Evolutionary conservation across 35 echinoderm and acorn worm species (phyloP).

Genomic region (Apostichopus parvimensis): DNA sequence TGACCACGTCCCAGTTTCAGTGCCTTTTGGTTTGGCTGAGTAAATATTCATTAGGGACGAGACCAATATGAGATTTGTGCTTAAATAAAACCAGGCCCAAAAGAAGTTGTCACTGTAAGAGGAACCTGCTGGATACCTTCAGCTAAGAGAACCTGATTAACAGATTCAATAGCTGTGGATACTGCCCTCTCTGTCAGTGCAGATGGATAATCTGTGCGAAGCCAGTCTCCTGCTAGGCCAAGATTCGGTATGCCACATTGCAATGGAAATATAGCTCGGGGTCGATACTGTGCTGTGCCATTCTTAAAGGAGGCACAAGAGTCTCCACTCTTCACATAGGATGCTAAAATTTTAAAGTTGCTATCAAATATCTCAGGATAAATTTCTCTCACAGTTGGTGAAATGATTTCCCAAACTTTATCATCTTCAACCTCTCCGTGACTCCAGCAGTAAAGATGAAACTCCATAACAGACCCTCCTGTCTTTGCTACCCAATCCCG

Average conservation of each 20-base stretch:
- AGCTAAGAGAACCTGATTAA: conserved; percentile 84
- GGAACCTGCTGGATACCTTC: conserved; percentile 72
- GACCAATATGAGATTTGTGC: too few species aligned
- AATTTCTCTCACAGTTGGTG: conserved; percentile 73
- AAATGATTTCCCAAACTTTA: conserved; percentile 74
- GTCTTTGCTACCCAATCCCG: conserved; percentile 73
- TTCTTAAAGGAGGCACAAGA: conserved; percentile 72
- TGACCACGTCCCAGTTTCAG: too few species aligned
- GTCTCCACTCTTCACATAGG: conserved; percentile 51
- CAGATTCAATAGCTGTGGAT: conserved; percentile 82
- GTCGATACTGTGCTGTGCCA: conserved; percentile 63
- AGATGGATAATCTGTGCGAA: conserved; percentile 83
- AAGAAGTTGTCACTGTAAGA: conserved; percentile 51
- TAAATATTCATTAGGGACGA: too few species aligned
- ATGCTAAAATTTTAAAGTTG: conserved; percentile 72
- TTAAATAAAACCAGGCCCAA: conserved; percentile 79
- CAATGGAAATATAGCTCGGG: conserved; percentile 47
- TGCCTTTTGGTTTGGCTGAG: too few species aligned
- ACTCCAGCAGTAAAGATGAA: conserved; percentile 72
- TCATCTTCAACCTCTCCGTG: conserved; percentile 56
- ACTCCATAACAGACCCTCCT: conserved; percentile 78
- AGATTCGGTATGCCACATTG: conserved; percentile 77
- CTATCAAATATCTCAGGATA: conserved; percentile 84
- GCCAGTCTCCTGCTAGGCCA: conserved; percentile 86
- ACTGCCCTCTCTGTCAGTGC: conserved; percentile 86